Percentiles rank a stretch among this genome's conserved stretches.
Evolutionary conservation across 2,797 vertebrate genomes (phyloP).

Genomic region (Danio tinwini): DNA sequence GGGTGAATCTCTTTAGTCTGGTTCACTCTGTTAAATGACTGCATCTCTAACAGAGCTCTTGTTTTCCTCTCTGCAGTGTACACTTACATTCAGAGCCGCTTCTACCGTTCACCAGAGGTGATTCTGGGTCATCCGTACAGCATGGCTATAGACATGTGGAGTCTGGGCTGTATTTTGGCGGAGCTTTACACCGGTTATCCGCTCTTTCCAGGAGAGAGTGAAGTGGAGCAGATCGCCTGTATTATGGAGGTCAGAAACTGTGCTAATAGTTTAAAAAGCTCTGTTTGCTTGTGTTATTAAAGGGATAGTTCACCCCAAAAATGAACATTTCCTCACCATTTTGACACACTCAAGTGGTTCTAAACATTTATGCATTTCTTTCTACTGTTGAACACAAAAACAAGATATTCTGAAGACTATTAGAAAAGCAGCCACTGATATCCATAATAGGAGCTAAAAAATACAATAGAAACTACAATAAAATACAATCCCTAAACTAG

Average conservation of each 20-base stretch:
- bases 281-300: too few species aligned
- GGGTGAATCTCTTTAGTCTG: not conserved
- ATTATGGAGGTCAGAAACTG: constrained; percentile 89
- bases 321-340: too few species aligned
- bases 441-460: too few species aligned
- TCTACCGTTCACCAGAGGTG: constrained; percentile 94
- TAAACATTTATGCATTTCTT: too few species aligned
- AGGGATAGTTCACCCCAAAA: too few species aligned
- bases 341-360: too few species aligned
- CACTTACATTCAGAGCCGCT: constrained; percentile 93
- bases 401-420: too few species aligned
- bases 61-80: constrained; percentile 77
- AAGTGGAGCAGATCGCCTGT: constrained; percentile 92
- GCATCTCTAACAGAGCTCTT: not conserved
- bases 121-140: constrained; percentile 92
- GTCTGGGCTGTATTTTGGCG: constrained; percentile 91
- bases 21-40: not conserved
- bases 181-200: constrained; percentile 91
- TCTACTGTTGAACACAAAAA: too few species aligned
- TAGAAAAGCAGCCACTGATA: too few species aligned
- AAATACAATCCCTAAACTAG: too few species aligned
- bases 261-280: not conserved
- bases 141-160: constrained; percentile 97
- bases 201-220: constrained; percentile 91
- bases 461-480: too few species aligned